Percentiles rank a stretch among this genome's conserved stretches.
Evolutionary conservation across 1,140 invertebrate species (phyloP).

Genomic region (Cryptotermes secundus): DNA sequence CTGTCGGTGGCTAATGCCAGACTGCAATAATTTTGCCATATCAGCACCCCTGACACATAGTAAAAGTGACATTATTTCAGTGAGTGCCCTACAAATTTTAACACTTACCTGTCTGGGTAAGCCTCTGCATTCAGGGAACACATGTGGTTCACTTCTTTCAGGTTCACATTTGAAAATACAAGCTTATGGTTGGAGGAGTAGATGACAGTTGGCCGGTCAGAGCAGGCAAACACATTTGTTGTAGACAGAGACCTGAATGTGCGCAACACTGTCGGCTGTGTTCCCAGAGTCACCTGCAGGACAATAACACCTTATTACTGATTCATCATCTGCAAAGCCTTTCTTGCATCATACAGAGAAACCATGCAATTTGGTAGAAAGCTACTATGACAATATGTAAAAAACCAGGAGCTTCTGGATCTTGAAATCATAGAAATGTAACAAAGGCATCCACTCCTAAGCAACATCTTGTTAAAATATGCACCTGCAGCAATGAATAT

Average conservation of each 20-base stretch:
- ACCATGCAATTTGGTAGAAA: too few species aligned
- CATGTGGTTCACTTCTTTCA: conserved; percentile 98
- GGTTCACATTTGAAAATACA: conserved; percentile 98
- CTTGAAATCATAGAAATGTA: too few species aligned
- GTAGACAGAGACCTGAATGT: conserved; percentile 91
- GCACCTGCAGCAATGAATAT: too few species aligned
- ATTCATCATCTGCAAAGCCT: too few species aligned
- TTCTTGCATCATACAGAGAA: too few species aligned
- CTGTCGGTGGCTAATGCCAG: conserved; percentile 92
- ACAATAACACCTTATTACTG: too few species aligned
- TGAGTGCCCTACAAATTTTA: neutral
- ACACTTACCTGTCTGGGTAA: conserved; percentile 80
- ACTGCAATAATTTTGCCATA: conserved; percentile 51
- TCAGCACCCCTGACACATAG: too few species aligned
- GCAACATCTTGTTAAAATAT: too few species aligned
- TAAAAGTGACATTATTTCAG: neutral
- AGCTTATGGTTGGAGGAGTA: conserved; percentile 99
- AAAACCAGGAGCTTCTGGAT: too few species aligned
- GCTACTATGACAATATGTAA: too few species aligned
- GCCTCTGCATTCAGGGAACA: conserved; percentile 93
- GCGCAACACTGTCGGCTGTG: conserved; percentile 91
- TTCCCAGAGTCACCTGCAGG: conserved; percentile 81
- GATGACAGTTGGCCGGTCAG: conserved; percentile 96
- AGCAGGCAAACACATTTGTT: conserved; percentile 98
- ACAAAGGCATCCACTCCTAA: too few species aligned